Percentiles rank a stretch among this genome's conserved stretches.
Evolutionary conservation across 2,113 vertebrate genomes (phyloP).

Genomic region (Hirundichthys speculiger): DNA sequence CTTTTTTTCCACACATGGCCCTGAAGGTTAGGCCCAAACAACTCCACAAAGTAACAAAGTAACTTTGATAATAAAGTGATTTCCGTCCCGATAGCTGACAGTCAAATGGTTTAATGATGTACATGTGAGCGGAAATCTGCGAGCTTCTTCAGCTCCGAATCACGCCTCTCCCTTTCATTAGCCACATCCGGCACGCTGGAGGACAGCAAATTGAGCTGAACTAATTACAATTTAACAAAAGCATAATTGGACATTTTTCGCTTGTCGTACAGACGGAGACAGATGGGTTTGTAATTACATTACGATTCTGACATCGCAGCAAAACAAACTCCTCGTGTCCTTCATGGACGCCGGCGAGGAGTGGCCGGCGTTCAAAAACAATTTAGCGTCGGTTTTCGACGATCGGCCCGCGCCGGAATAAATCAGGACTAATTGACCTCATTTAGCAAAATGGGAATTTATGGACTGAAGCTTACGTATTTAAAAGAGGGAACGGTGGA

Average conservation of each 20-base stretch:
- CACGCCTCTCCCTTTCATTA: constrained; percentile 62
- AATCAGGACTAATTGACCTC: constrained; percentile 68
- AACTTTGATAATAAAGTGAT: too few relatives aligned
- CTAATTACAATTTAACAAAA: constrained; percentile 99
- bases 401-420: constrained; percentile 63
- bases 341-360: constrained; percentile 85
- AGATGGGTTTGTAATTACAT: constrained; percentile 99
- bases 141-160: constrained; percentile 45
- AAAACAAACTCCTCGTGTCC: constrained; percentile 83
- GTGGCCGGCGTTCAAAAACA: constrained; percentile 73
- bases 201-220: constrained; percentile 94
- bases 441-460: constrained; percentile 16
- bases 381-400: constrained; percentile 74
- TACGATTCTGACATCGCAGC: constrained; percentile 93
- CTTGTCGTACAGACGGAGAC: constrained; percentile 99
- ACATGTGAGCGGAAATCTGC: constrained; percentile 23
- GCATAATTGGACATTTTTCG: constrained; percentile 99
- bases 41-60: too few relatives aligned
- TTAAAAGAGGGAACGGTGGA: neutral
- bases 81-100: too few relatives aligned
- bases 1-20: too few relatives aligned
- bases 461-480: neutral
- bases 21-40: too few relatives aligned
- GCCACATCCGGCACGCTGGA: constrained; percentile 82
- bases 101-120: too few relatives aligned